Evolutionary conservation across 2,113 vertebrate genomes (phyloP), one percentile per base, ranked within the genome.

Genomic region (Salvelinus fontinalis): DNA sequence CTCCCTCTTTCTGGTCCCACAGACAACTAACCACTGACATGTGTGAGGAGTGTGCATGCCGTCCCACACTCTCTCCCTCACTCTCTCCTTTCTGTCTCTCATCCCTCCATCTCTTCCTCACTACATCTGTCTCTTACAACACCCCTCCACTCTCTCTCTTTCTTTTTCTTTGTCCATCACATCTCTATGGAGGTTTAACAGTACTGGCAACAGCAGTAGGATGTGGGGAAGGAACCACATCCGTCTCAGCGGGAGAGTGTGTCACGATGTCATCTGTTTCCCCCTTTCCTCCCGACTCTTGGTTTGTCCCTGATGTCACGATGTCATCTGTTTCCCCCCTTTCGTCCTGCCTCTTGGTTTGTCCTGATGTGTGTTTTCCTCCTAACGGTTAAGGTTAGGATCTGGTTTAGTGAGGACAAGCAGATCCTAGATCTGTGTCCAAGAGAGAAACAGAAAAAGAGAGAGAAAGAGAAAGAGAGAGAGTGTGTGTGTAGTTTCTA

Each of bases 1-100:
- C 26, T n/a, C 70, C n/a, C 67, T 69, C 34, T 70, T 49, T 44
- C 39, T 70, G 12, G 11, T 66, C 14, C 57, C 85, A 72, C 89
- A 89, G 86, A 86, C 87, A 88, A 60, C 86, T 92, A 92, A 93
- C 89, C 87, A 89, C 89, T 92, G 86, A 89, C 91, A 93, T 91
- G 89, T 92, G 91, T 93, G 83, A 73, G 86, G 81, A 88, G 87
- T 85, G 86, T 88, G 89, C 82, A 69, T 16, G 48, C 76, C 75
- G 80, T 73, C 82, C 74, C 85, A 79, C 84, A 84, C 75, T 80
- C 78, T 69, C 18, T 67, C 62, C 67, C 69, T 71, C 24, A 66
- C 64, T 27, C 24, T 11, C 39, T 44, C 39, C 64, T 44, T 44
- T 34, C 11, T 66, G 64, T 66, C 64, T 6, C 26, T 27, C 24